Percentiles rank a stretch among this genome's conserved stretches.
phyloP scores from a whole-genome alignment of 1,140 invertebrate genomes.

The Drosophila setifemur region DNA sequence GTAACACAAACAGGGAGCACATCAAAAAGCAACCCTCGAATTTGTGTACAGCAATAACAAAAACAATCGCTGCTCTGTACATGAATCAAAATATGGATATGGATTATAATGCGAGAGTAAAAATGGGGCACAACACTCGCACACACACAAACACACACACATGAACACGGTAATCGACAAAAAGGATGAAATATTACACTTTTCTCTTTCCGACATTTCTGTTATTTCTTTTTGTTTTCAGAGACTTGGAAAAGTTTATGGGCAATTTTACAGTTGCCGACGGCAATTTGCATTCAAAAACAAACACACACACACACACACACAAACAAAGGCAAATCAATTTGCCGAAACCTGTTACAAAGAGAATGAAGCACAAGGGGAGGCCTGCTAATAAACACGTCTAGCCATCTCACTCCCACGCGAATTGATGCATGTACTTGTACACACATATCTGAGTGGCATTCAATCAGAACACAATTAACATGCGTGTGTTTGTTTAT shows the following conservation, averaged over 20 bases:
- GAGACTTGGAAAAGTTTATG: constrained; percentile 22
- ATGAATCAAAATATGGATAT: constrained; percentile 78
- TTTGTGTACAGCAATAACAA: constrained; percentile 63
- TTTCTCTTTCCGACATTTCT: constrained; percentile 22
- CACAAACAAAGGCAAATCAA: constrained; percentile 9
- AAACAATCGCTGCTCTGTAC: constrained; percentile 50
- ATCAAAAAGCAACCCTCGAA: constrained; percentile 53
- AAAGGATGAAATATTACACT: constrained; percentile 34
- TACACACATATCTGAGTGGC: constrained; percentile 57
- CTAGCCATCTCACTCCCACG: constrained; percentile 15
- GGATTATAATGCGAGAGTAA: constrained; percentile 70
- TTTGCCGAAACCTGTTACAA: constrained; percentile 53
- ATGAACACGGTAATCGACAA: background rate
- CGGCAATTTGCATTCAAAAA: constrained; percentile 43
- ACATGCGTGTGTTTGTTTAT: constrained; percentile 37
- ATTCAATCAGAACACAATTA: constrained; percentile 74
- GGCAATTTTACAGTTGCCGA: constrained; percentile 33
- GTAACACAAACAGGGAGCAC: constrained; percentile 29
- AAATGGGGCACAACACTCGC: constrained; percentile 61
- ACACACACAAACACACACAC: constrained; percentile 16
- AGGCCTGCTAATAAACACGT: constrained; percentile 19
- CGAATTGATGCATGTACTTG: constrained; percentile 11
- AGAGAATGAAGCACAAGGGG: background rate
- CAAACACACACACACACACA: background rate
- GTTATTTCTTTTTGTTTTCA: background rate